Conservation (phyloP, 2,113 vertebrate genomes). For the Corydoras sp. region DNA sequence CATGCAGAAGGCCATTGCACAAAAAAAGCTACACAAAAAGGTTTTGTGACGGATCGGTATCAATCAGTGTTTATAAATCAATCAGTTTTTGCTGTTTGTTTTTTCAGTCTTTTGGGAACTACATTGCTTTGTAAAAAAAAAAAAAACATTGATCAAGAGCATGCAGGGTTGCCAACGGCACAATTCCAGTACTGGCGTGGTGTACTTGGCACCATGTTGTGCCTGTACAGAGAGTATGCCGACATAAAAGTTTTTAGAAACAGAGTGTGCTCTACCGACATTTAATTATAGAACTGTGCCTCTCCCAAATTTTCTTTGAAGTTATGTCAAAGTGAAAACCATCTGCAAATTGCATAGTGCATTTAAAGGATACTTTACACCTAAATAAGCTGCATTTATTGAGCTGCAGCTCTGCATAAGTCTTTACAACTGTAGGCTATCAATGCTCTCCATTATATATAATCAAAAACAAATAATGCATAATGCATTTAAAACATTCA, state of each 20-base stretch:
- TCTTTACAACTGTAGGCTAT: no score
- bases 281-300: neutral
- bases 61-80: no score
- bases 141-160: neutral
- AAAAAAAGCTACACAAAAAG: no score
- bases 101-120: no score
- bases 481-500: neutral
- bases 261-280: neutral
- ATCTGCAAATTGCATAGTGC: neutral
- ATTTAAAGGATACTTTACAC: no score
- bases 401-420: no score
- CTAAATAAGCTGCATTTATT: no score
- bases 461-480: no score
- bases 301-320: neutral
- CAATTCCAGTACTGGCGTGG: neutral
- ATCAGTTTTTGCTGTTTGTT: no score
- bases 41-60: no score
- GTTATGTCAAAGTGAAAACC: neutral
- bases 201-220: neutral
- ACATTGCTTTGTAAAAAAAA: neutral
- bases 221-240: neutral
- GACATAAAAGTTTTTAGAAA: neutral
- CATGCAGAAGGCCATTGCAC: no score
- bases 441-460: no score
- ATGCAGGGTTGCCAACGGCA: neutral